A percentile compares a stretch with the other conserved stretches of the same genome.
phyloP scores from a whole-genome alignment of 1,140 invertebrate genomes.

The Myzus persicae region DNA sequence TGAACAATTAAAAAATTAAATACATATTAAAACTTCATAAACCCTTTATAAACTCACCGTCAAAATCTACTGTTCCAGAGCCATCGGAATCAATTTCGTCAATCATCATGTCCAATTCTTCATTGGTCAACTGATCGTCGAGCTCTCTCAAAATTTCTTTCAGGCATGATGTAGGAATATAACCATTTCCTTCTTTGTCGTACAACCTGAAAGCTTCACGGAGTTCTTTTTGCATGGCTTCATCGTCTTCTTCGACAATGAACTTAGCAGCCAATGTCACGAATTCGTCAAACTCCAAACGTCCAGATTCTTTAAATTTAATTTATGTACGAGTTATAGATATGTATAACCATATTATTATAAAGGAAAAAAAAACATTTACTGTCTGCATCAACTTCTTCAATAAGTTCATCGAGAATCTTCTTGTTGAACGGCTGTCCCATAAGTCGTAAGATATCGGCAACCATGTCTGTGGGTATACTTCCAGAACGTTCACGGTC shows the following conservation, averaged over 20 bases:
- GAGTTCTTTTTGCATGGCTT: conserved; percentile 90
- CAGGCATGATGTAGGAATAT: conserved; percentile 91
- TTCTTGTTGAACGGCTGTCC: conserved; percentile 96
- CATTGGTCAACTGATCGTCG: conserved; percentile 90
- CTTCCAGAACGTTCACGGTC: conserved; percentile 92
- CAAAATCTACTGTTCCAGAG: conserved; percentile 81
- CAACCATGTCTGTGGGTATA: conserved; percentile 93
- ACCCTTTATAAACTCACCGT: conserved; percentile 66
- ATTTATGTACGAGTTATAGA: background rate
- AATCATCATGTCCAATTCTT: conserved; percentile 94
- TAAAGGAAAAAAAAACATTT: conserved; percentile 66
- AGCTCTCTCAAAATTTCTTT: conserved; percentile 90
- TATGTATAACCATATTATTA: background rate
- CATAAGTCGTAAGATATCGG: conserved; percentile 92
- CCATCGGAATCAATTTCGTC: conserved; percentile 96
- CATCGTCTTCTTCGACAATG: conserved; percentile 93
- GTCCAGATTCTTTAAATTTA: conserved; percentile 79
- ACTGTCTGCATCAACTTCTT: conserved; percentile 96
- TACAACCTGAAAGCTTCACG: conserved; percentile 92
- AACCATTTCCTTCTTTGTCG: conserved; percentile 90
- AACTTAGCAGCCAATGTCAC: conserved; percentile 91
- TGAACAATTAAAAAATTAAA: background rate
- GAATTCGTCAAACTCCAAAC: conserved; percentile 95
- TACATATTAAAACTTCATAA: too few relatives aligned
- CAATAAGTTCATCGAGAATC: conserved; percentile 92